These are phyloP conservation scores for Rhodeus uyekii DNA, from an alignment of 2,797 vertebrate species.

Conservation along the genomic window DNA sequence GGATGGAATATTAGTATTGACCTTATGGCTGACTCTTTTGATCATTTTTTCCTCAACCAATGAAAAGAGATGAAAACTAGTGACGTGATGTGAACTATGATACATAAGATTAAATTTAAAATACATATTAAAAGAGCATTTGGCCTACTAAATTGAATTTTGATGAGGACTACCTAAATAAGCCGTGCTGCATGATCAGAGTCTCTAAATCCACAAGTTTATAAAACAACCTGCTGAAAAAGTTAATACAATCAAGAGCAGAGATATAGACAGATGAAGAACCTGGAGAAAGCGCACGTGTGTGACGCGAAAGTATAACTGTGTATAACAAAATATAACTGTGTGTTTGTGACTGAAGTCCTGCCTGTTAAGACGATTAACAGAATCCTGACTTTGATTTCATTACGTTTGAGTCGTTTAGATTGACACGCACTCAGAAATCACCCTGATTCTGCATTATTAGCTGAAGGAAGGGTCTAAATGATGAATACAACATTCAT, in stretches of 20 bases:
- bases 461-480: not conserved
- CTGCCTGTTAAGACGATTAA: conserved; percentile 30
- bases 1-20: not conserved
- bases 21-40: not conserved
- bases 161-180: not conserved
- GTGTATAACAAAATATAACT: not conserved
- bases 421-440: not conserved
- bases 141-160: not conserved
- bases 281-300: not conserved
- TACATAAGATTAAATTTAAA: not conserved
- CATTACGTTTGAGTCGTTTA: conserved; percentile 18
- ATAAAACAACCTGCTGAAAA: not conserved
- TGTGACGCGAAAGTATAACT: not conserved
- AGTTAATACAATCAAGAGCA: not conserved
- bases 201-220: not conserved
- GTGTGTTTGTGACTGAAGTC: not conserved
- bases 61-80: not conserved
- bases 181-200: not conserved
- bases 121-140: not conserved
- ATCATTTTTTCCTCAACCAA: not conserved
- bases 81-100: not conserved
- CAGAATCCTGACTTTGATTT: conserved; percentile 30
- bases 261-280: not conserved
- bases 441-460: conserved; percentile 12
- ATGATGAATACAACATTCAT: not conserved